Evolutionary conservation across 2,888 invertebrate genomes (phyloP).

Genomic region (Ophion costatus): DNA sequence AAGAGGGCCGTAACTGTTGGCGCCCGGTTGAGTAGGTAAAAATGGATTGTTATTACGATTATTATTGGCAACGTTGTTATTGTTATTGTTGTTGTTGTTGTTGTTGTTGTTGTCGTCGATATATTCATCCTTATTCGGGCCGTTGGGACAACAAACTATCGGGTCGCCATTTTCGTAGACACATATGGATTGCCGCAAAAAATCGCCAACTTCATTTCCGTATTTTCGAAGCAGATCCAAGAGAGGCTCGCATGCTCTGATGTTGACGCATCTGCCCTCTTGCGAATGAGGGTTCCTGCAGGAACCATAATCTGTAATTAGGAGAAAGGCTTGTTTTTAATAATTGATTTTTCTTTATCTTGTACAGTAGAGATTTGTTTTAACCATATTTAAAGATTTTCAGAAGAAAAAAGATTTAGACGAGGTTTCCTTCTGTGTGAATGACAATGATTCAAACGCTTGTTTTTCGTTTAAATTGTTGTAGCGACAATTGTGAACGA

Average conservation of each 20-base stretch:
- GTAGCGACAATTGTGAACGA: too few species aligned
- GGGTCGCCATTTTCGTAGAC: constrained; percentile 88
- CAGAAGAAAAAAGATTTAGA: too few species aligned
- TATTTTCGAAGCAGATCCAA: constrained; percentile 84
- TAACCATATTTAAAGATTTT: too few species aligned
- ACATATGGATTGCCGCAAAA: constrained; percentile 88
- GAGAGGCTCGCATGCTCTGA: constrained; percentile 85
- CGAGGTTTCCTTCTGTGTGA: too few species aligned
- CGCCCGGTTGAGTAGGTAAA: constrained; percentile 51
- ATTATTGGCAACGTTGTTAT: constrained; percentile 27
- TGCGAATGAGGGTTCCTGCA: constrained; percentile 85
- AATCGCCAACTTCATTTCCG: constrained; percentile 83
- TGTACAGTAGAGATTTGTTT: too few species aligned
- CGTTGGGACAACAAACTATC: constrained; percentile 86
- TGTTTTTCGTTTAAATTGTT: too few species aligned
- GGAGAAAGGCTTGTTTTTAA: background rate
- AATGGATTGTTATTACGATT: constrained; percentile 43
- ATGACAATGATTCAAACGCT: too few species aligned
- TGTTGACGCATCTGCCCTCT: constrained; percentile 85
- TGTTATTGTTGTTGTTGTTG: background rate
- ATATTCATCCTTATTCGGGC: background rate
- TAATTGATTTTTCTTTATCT: background rate
- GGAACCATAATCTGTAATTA: constrained; percentile 34
- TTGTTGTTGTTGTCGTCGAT: background rate
- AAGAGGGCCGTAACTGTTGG: constrained; percentile 72